These are phyloP conservation scores for Eupithecia inturbata DNA, from an alignment of 2,888 invertebrate species.

Conservation along the genomic window DNA sequence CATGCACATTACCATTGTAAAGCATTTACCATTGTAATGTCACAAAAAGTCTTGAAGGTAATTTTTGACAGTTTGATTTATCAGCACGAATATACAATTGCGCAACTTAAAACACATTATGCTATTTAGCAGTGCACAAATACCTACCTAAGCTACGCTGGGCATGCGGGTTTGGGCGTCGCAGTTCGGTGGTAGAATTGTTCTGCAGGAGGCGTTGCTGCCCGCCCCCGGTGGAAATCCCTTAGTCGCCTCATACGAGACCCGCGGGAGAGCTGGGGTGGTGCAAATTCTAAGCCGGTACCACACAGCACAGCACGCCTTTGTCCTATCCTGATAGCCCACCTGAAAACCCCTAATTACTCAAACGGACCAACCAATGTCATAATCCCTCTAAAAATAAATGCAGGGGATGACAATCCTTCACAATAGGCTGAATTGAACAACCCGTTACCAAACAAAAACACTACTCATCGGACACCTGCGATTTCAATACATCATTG, in stretches of 20 bases:
- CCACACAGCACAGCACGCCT: too few species aligned
- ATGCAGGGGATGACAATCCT: constrained; percentile 58
- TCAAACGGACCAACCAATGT: constrained; percentile 16
- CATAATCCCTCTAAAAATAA: constrained; percentile 37
- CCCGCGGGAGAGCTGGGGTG: too few species aligned
- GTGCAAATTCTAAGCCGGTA: too few species aligned
- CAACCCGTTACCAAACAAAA: constrained; percentile 60
- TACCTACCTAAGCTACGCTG: too few species aligned
- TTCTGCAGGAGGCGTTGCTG: too few species aligned
- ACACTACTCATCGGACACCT: constrained; percentile 79
- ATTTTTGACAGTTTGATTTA: neutral
- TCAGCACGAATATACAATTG: neutral
- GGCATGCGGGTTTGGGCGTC: too few species aligned
- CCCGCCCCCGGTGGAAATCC: too few species aligned
- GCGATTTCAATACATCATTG: constrained; percentile 76
- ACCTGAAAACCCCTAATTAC: constrained; percentile 13
- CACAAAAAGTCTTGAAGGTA: neutral
- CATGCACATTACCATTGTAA: neutral
- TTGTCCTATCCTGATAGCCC: too few species aligned
- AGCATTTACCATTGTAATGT: neutral
- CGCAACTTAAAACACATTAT: neutral
- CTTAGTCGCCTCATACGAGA: too few species aligned
- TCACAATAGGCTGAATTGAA: constrained; percentile 47
- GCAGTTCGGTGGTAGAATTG: too few species aligned
- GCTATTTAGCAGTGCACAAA: neutral